Percentiles rank a stretch among this genome's conserved stretches.
phyloP scores from a whole-genome alignment of 2,113 vertebrate species.

The Plecotus auritus region DNA sequence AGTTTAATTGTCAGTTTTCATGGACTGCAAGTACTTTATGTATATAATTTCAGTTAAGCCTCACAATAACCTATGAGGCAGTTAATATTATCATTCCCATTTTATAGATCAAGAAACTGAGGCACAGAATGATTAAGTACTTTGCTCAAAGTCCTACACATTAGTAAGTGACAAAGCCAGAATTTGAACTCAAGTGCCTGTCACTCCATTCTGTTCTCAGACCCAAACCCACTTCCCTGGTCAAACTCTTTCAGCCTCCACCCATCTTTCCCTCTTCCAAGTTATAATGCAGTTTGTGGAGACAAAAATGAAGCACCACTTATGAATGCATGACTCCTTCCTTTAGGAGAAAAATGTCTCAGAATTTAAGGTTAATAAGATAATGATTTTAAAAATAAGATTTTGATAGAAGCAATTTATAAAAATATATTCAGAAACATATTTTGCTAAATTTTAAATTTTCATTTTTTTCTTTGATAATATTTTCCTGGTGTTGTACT shows the following conservation, averaged over 20 bases:
- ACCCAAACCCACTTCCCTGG: no score
- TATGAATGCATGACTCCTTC: not conserved
- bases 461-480: conserved; percentile 25
- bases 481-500: not conserved
- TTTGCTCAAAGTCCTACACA: not conserved
- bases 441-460: not conserved
- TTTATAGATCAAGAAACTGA: not conserved
- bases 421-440: not conserved
- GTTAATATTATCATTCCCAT: not conserved
- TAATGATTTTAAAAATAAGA: not conserved
- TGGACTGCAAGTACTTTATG: not conserved
- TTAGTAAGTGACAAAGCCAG: not conserved
- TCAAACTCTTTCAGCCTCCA: not conserved
- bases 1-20: not conserved
- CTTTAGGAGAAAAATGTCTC: not conserved
- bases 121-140: not conserved
- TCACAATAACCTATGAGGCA: not conserved
- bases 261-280: not conserved
- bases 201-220: not conserved
- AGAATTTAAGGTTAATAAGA: conserved; percentile 26
- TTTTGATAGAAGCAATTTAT: not conserved
- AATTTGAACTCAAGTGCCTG: not conserved
- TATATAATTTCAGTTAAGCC: not conserved
- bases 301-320: not conserved
- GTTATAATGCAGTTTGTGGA: not conserved